Base-by-base conservation (phyloP, 1,140 invertebrate species). In the Platyscapa corneri region DNA sequence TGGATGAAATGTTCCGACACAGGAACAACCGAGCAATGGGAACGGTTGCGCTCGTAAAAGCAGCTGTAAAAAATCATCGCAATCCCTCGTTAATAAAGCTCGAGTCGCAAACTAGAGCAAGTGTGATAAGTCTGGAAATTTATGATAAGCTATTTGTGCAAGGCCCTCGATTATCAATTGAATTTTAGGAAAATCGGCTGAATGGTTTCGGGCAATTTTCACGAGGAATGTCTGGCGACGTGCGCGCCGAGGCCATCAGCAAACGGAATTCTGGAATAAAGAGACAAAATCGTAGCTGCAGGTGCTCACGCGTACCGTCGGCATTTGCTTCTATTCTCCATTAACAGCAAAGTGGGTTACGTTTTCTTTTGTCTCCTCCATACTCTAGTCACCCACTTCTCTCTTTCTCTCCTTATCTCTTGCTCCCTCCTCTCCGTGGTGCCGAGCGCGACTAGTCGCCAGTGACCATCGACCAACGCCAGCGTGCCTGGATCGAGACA, bases 291-390 rank as follows among this genome's bases (percentile, higher is more conserved):
- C 37, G 0, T 20, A n/a, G 37, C 37, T 20, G 37, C 5, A 27
- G 6, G 0, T 74, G 37, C 30, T 12, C 46, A 34, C 75, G 46
- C n/a, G 42, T 16, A 23, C 46, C 46, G n/a, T 18, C 42, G n/a
- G 18, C 42, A 53, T 37, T 76, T 76, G 42, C 75, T 84, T 88
- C 78, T 84, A 81, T 84, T 82, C 64, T 82, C 79, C 85, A 86
- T 88, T 85, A 85, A 46, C 49, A 79, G 83, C 76, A 75, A 90
- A 88, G 87, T 89, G 86, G 86, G 88, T 88, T 90, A 88, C 82
- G 80, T 87, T 88, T 83, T 87, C 89, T 89, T 87, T 89, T 89
- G 87, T 87, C 87, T 87, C 87, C 83, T 86, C 39, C 23, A n/a
- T n/a, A 81, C 84, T 74, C 70, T 49, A 67, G 82, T 87, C 84